phyloP scores from a whole-genome alignment of 2,113 vertebrate species.

The Protobothrops flavoviridis region DNA sequence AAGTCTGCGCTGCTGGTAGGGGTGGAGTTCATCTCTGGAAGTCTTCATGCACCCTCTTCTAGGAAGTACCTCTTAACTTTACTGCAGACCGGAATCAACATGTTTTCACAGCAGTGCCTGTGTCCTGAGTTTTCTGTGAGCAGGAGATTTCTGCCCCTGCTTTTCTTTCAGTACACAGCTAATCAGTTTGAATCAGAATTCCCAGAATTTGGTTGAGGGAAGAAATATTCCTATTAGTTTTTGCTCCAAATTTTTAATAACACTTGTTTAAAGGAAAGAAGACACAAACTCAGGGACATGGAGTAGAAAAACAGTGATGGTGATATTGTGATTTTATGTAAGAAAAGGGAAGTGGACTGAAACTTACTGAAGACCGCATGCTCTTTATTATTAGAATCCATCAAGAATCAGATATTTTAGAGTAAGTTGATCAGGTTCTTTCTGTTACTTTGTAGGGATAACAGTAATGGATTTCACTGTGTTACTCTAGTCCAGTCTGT shows the following conservation, averaged over 20 bases:
- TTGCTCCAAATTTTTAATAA: background rate
- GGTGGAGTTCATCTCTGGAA: conserved; percentile 50
- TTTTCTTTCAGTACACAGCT: conserved; percentile 44
- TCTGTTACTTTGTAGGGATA: background rate
- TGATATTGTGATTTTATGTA: conserved; percentile 34
- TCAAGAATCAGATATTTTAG: conserved; percentile 25
- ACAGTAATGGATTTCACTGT: background rate
- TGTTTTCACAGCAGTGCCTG: conserved; percentile 44
- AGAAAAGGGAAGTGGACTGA: conserved; percentile 33
- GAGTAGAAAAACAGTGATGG: conserved; percentile 40
- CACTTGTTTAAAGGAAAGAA: background rate
- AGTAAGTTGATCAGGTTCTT: background rate
- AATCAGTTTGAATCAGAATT: conserved; percentile 33
- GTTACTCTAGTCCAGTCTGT: background rate
- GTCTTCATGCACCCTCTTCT: conserved; percentile 21
- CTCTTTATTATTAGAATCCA: background rate
- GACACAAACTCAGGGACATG: conserved; percentile 33
- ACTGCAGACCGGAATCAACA: conserved; percentile 51
- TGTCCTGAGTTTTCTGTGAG: conserved; percentile 31
- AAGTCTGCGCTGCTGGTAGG: conserved; percentile 30
- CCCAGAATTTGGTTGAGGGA: conserved; percentile 36
- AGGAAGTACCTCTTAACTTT: conserved; percentile 51
- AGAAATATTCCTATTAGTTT: conserved; percentile 17
- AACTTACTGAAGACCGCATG: conserved; percentile 27
- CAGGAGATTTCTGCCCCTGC: conserved; percentile 46